A percentile compares a stretch with the other conserved stretches of the same genome.
These are phyloP conservation scores for Lasiurus borealis DNA, from an alignment of 2,113 vertebrate genomes.

Conservation along the genomic window DNA sequence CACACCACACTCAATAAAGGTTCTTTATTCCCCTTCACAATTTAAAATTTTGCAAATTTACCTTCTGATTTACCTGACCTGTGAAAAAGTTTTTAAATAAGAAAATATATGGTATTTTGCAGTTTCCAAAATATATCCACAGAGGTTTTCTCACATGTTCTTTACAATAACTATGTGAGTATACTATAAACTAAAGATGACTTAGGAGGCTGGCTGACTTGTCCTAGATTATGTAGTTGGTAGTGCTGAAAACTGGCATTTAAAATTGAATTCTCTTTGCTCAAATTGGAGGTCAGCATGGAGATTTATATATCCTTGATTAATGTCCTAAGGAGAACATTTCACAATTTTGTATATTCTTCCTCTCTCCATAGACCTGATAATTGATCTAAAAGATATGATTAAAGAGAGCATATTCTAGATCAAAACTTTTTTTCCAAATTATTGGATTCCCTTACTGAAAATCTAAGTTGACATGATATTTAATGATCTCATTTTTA, in stretches of 20 bases:
- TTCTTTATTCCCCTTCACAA: neutral
- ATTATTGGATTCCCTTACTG: conserved; percentile 4
- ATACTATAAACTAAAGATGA: neutral
- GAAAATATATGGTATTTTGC: neutral
- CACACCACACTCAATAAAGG: neutral
- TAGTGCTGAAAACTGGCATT: neutral
- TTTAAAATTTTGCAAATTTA: conserved; percentile 35
- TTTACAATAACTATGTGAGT: neutral
- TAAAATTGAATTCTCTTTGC: neutral
- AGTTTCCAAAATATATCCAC: neutral
- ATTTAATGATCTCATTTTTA: conserved; percentile 57
- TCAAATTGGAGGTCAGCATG: neutral
- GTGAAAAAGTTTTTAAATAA: neutral
- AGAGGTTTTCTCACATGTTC: neutral
- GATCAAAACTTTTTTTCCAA: neutral
- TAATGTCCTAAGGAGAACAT: neutral
- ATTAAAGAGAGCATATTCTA: conserved; percentile 5
- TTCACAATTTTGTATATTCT: neutral
- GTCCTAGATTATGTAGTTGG: neutral
- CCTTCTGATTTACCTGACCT: neutral
- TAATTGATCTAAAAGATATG: neutral
- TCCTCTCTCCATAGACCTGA: conserved; percentile 19
- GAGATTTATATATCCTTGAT: neutral
- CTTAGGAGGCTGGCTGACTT: neutral
- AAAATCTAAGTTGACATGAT: conserved; percentile 49